Evolutionary conservation across 2,888 invertebrate genomes (phyloP).

Genomic region (Ophonus ardosiacus): DNA sequence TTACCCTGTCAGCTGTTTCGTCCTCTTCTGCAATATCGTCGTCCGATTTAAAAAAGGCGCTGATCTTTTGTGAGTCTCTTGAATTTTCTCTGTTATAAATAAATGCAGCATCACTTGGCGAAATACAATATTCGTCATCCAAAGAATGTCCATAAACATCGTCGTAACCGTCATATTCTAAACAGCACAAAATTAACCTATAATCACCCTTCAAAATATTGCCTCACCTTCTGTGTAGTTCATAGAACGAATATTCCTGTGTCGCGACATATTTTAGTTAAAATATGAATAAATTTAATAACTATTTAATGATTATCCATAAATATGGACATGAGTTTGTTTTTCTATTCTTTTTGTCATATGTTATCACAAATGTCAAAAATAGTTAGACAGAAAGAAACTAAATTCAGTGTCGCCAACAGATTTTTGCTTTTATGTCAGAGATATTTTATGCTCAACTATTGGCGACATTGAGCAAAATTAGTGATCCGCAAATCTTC

Average conservation of each 20-base stretch:
- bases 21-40: slow-evolving; percentile 86
- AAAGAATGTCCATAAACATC: slow-evolving; percentile 96
- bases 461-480: no score
- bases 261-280: slow-evolving; percentile 85
- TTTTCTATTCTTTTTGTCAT: neutral
- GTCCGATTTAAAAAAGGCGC: slow-evolving; percentile 83
- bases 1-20: slow-evolving; percentile 72
- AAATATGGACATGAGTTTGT: neutral
- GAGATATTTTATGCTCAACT: no score
- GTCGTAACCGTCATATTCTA: slow-evolving; percentile 93
- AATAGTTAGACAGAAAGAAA: neutral
- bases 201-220: slow-evolving; percentile 42
- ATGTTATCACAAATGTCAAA: neutral
- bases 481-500: no score
- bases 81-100: slow-evolving; percentile 86
- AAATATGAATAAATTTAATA: neutral
- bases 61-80: slow-evolving; percentile 84
- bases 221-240: slow-evolving; percentile 87
- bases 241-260: slow-evolving; percentile 90
- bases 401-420: no score
- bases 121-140: slow-evolving; percentile 94
- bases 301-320: neutral
- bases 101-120: slow-evolving; percentile 91
- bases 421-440: no score
- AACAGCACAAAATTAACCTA: slow-evolving; percentile 66